Evolutionary conservation across 2,113 vertebrate species (phyloP).

Genomic region (Lophochroa leadbeateri): DNA sequence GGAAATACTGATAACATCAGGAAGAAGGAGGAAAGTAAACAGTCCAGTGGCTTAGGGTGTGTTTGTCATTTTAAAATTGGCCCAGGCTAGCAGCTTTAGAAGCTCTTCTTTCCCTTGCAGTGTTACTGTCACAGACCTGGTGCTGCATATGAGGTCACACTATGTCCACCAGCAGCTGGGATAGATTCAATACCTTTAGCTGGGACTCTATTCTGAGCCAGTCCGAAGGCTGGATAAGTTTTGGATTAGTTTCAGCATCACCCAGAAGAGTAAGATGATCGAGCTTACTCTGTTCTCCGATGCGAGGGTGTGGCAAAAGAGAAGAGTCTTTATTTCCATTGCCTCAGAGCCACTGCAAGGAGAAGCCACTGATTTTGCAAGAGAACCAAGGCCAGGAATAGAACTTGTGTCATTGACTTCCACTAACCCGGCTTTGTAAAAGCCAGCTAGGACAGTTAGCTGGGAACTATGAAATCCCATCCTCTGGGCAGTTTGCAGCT

Average conservation of each 20-base stretch:
- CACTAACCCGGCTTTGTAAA: not conserved
- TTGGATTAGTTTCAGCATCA: not conserved
- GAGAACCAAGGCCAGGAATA: not conserved
- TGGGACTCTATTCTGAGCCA: not conserved
- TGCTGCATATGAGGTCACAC: not conserved
- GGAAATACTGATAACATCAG: slow-evolving; percentile 76
- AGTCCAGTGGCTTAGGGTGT: slow-evolving; percentile 1
- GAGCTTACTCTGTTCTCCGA: not conserved
- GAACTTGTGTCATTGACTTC: not conserved
- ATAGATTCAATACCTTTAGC: not conserved
- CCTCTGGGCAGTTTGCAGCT: slow-evolving; percentile 6
- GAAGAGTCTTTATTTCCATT: not conserved
- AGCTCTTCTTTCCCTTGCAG: not conserved
- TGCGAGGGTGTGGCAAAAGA: not conserved
- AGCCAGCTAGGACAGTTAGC: not conserved
- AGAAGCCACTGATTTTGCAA: not conserved
- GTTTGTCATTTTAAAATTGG: slow-evolving; percentile 50
- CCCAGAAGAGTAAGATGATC: not conserved
- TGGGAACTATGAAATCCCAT: not conserved
- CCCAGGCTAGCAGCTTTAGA: not conserved
- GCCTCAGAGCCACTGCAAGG: not conserved
- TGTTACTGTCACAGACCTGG: not conserved
- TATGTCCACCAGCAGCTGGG: not conserved
- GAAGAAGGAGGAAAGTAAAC: slow-evolving; percentile 60
- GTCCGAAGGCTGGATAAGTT: not conserved